Evolutionary conservation across 2,113 vertebrate species (phyloP).

Genomic region (Vicugna pacos): DNA sequence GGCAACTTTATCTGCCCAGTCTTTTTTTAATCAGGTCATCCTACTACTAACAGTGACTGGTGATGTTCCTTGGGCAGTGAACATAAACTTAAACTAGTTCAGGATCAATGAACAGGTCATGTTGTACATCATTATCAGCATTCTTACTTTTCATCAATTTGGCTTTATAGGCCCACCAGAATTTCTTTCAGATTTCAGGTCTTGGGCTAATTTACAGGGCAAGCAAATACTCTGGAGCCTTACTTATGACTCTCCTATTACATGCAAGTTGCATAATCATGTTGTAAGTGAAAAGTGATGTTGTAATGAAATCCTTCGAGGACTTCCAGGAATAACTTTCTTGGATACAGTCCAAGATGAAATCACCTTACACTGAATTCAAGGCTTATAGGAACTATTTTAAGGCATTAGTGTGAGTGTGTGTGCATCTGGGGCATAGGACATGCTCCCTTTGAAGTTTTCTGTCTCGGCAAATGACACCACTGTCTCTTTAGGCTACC

Average conservation of each 20-base stretch:
- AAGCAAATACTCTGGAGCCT: constrained; percentile 22
- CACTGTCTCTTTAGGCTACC: background rate
- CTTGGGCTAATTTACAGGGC: constrained; percentile 62
- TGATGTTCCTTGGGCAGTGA: background rate
- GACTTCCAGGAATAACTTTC: constrained; percentile 79
- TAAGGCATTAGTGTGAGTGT: background rate
- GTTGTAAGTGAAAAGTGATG: constrained; percentile 69
- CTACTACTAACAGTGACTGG: constrained; percentile 6
- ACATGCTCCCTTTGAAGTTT: background rate
- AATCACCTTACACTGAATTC: constrained; percentile 66
- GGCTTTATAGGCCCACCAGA: background rate
- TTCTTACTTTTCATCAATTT: constrained; percentile 34
- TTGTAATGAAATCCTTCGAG: constrained; percentile 72
- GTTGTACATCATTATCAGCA: background rate
- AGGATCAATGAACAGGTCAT: background rate
- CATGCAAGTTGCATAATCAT: constrained; percentile 70
- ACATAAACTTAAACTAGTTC: constrained; percentile 30
- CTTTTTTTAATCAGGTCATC: constrained; percentile 69
- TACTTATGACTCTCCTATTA: constrained; percentile 53
- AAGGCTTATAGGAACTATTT: background rate
- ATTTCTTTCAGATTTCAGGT: constrained; percentile 33
- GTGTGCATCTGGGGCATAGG: background rate
- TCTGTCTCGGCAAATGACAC: background rate
- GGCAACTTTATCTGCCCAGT: constrained; percentile 65
- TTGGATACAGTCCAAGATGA: constrained; percentile 61